phyloP scores from a whole-genome alignment of 2,113 vertebrate species.

The Nicator chloris region DNA sequence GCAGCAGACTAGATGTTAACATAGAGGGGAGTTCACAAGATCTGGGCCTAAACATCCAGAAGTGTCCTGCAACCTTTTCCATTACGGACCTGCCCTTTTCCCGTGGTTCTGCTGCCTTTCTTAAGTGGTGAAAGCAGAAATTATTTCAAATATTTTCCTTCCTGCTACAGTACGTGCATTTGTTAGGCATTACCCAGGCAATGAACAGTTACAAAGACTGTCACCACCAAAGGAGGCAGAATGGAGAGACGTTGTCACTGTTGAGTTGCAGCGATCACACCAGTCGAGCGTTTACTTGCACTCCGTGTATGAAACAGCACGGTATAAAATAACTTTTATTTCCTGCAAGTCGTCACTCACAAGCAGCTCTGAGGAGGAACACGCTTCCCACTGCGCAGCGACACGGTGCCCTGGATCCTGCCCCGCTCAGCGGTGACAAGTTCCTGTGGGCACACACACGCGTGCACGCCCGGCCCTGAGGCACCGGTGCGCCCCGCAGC shows the following conservation, averaged over 20 bases:
- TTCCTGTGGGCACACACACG: rapidly evolving
- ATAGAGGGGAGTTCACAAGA: rapidly evolving
- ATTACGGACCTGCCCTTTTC: neutral
- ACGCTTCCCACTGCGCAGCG: rapidly evolving
- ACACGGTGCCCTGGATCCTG: rapidly evolving
- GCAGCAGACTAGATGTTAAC: neutral
- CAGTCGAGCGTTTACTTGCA: rapidly evolving
- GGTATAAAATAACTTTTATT: neutral
- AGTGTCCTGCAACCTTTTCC: neutral
- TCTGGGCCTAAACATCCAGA: neutral
- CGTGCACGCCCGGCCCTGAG: rapidly evolving
- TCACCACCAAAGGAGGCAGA: no score
- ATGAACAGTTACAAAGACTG: neutral
- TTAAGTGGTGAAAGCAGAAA: neutral
- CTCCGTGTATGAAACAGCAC: rapidly evolving
- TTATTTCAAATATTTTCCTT: neutral
- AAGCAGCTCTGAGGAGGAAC: neutral
- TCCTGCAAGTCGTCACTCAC: neutral
- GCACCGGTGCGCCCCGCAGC: neutral
- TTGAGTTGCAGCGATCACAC: rapidly evolving
- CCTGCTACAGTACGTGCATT: rapidly evolving
- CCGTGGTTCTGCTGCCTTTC: rapidly evolving
- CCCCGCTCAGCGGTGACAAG: rapidly evolving
- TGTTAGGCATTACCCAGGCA: neutral
- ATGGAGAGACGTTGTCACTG: no score